Base-by-base conservation (phyloP, 2,888 invertebrate genomes). In the Acrobasis repandana region DNA sequence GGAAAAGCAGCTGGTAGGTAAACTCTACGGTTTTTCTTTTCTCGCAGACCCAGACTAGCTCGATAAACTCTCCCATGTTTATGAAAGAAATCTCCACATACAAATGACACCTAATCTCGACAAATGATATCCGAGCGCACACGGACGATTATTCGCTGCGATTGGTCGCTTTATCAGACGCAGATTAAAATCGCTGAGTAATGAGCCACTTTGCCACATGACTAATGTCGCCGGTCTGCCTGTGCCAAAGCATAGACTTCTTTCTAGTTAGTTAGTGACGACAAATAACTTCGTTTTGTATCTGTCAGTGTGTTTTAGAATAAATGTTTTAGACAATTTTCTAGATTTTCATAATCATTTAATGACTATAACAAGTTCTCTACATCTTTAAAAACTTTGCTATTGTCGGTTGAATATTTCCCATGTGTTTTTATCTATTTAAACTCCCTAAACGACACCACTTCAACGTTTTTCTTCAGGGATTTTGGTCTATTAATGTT, bases 161-260 rank as follows among this genome's bases (percentile, higher is more conserved):
- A 79, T 75, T 74, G 73, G 63, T 63, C 78, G 74, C 73, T 80
- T 76, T 74, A 74, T 82, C 80, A 78, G 70, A 66, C 71, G 74
- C 72, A 73, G 79, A 82, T 81, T 79, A 79, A 77, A 77, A 70
- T 57, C 62, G 51, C 57, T 67, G 67, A 67, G 61, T 65, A 64
- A 67, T 67, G 61, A 64, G 43, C 64, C 67, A 67, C 64, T 70
- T 65, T 63, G 62, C 64, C 51, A 62, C 67, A 69, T 66, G 68
- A 68, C 58, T 64, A 64, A 66, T 65, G 61, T 61, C 33, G 38
- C 11, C 20, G 20, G 34, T 50, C 59, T 59, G 18, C 50, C 28
- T 18, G 28, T 28, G 43, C 50, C 43, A 46, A 58, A 50, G 58
- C 49, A 58, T 57, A 48, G 48, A 57, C 47, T 47, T 48, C 47